These are phyloP conservation scores for Ramphastos sulfuratus DNA, from an alignment of 2,113 vertebrate species.

Conservation along the genomic window DNA sequence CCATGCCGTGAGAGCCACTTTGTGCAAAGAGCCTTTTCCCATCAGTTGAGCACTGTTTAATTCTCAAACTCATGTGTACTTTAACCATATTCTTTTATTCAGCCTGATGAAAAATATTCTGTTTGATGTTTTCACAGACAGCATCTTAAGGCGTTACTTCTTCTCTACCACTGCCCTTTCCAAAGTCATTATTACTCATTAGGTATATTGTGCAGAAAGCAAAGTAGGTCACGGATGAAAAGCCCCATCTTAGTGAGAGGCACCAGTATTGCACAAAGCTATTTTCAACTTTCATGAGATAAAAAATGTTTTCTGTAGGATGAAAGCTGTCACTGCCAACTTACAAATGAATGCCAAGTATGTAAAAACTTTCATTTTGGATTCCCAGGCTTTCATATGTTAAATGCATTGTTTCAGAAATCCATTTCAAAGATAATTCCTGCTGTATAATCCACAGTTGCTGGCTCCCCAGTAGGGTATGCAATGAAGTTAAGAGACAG, in stretches of 20 bases:
- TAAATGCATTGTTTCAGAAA: conserved; percentile 69
- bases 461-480: neutral
- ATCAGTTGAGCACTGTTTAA: accelerated
- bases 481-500: neutral
- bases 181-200: conserved; percentile 69
- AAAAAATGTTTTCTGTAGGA: conserved; percentile 67
- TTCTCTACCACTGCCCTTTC: conserved; percentile 43
- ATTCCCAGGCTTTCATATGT: conserved; percentile 69
- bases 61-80: neutral
- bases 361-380: conserved; percentile 61
- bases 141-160: conserved; percentile 30
- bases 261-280: conserved; percentile 65
- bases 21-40: neutral
- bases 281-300: conserved; percentile 73
- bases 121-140: conserved; percentile 39
- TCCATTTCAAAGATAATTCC: conserved; percentile 31
- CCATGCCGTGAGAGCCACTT: accelerated
- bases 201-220: conserved; percentile 64
- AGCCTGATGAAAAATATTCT: conserved; percentile 15
- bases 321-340: conserved; percentile 72
- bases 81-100: neutral
- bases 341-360: conserved; percentile 68
- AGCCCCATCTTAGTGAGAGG: conserved; percentile 63
- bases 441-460: neutral
- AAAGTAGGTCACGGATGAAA: conserved; percentile 78